These are phyloP conservation scores for Rhineura floridana DNA, from an alignment of 2,113 vertebrate species.

Conservation along the genomic window DNA sequence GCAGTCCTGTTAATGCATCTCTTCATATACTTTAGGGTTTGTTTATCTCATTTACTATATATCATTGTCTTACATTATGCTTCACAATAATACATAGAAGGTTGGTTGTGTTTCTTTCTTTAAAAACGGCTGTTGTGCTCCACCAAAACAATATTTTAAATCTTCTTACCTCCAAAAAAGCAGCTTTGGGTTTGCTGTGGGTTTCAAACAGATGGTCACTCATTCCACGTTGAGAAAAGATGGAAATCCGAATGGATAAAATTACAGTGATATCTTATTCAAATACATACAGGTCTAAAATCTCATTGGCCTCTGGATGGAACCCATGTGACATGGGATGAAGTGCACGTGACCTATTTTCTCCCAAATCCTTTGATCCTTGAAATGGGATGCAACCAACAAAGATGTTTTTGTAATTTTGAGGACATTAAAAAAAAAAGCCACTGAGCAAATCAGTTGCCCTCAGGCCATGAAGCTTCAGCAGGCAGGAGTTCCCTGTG, in stretches of 20 bases:
- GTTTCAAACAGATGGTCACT: constrained; percentile 76
- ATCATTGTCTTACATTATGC: neutral
- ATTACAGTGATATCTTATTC: constrained; percentile 74
- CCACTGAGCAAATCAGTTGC: constrained; percentile 70
- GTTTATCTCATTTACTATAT: neutral
- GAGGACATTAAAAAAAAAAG: constrained; percentile 59
- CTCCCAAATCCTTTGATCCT: constrained; percentile 73
- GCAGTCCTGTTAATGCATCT: neutral
- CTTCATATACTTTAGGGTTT: constrained; percentile 35
- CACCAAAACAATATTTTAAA: constrained; percentile 47
- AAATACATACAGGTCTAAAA: constrained; percentile 66
- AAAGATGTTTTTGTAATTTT: constrained; percentile 67
- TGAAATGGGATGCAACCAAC: constrained; percentile 69
- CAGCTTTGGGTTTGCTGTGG: constrained; percentile 64
- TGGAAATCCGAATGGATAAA: constrained; percentile 76
- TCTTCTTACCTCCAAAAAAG: constrained; percentile 79
- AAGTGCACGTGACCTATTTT: constrained; percentile 82
- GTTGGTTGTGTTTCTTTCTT: neutral
- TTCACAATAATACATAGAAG: neutral
- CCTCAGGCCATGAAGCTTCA: constrained; percentile 60
- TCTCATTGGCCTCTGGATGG: constrained; percentile 83
- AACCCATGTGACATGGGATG: constrained; percentile 77
- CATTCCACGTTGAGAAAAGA: constrained; percentile 79
- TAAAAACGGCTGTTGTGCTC: constrained; percentile 21
- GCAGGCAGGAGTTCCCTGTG: constrained; percentile 26